Evolutionary conservation across 2,797 vertebrate genomes (phyloP).

Genomic region (Pelodytes ibericus): DNA sequence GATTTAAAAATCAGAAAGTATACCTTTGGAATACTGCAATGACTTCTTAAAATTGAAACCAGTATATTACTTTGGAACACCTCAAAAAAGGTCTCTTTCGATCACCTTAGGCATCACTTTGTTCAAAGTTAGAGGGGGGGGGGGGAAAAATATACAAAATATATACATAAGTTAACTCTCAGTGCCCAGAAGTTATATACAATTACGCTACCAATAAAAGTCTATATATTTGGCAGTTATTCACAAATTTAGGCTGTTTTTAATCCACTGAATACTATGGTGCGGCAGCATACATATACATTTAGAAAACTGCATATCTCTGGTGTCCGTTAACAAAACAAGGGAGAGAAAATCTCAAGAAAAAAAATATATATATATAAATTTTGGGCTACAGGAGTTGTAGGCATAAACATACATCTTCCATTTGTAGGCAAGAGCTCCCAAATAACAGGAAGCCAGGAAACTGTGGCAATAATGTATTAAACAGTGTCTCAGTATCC

Average conservation of each 20-base stretch:
- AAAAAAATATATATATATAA: no score
- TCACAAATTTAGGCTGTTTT: constrained; percentile 71
- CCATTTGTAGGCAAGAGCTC: constrained; percentile 64
- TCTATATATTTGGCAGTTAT: constrained; percentile 79
- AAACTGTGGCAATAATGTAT: constrained; percentile 73
- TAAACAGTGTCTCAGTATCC: constrained; percentile 81
- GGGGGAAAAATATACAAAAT: constrained; percentile 61
- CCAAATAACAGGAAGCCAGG: constrained; percentile 66
- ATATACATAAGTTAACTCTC: no score
- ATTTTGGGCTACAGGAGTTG: no score
- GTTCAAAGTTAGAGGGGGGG: constrained; percentile 25
- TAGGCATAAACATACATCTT: background rate
- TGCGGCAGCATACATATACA: constrained; percentile 60
- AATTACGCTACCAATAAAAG: constrained; percentile 71
- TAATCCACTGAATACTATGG: constrained; percentile 75
- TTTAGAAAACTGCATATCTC: background rate
- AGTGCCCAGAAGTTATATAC: constrained; percentile 72
- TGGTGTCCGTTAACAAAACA: background rate
- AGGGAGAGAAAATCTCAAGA: no score
- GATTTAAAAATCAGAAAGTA: no score
- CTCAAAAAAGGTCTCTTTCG: constrained; percentile 68
- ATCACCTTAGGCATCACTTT: constrained; percentile 70
- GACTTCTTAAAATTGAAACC: constrained; percentile 77
- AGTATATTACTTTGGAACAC: constrained; percentile 73
- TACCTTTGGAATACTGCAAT: constrained; percentile 76